Conservation (phyloP, 1,140 invertebrate species). For the Tetranychus cinnabarinus region DNA sequence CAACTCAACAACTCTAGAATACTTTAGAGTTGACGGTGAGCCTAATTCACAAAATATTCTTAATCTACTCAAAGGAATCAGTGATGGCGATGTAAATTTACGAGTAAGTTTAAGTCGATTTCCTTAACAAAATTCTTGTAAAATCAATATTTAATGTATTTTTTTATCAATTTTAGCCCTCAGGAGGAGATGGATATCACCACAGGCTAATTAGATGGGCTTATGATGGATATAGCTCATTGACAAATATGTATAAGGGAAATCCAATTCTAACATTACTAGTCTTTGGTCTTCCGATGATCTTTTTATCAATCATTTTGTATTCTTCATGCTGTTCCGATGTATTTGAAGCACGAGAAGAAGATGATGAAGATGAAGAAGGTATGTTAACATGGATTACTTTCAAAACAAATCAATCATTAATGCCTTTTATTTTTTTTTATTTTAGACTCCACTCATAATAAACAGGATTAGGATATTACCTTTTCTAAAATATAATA, state of each 20-base stretch:
- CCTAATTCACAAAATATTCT: conserved; percentile 18
- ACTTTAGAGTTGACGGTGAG: conserved; percentile 48
- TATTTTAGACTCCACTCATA: no score
- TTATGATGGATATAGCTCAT: conserved; percentile 30
- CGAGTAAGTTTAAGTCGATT: neutral
- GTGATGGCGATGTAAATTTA: neutral
- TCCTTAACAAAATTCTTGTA: neutral
- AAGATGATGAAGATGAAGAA: conserved; percentile 20
- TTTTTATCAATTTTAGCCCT: neutral
- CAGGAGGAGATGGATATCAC: conserved; percentile 48
- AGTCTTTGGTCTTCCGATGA: conserved; percentile 55
- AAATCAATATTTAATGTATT: neutral
- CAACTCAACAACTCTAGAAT: conserved; percentile 66
- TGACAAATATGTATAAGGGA: conserved; percentile 54
- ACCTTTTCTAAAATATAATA: no score
- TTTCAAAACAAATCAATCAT: no score
- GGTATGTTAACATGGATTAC: neutral
- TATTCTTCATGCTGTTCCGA: conserved; percentile 83
- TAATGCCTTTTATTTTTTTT: no score
- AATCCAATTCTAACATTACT: conserved; percentile 69
- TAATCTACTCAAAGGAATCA: conserved; percentile 17
- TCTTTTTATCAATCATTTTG: conserved; percentile 73
- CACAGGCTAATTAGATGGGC: conserved; percentile 40
- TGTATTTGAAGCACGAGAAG: conserved; percentile 60
- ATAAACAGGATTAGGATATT: neutral